Evolutionary conservation across 2,113 vertebrate genomes (phyloP).

Genomic region (Aplodontia rufa): DNA sequence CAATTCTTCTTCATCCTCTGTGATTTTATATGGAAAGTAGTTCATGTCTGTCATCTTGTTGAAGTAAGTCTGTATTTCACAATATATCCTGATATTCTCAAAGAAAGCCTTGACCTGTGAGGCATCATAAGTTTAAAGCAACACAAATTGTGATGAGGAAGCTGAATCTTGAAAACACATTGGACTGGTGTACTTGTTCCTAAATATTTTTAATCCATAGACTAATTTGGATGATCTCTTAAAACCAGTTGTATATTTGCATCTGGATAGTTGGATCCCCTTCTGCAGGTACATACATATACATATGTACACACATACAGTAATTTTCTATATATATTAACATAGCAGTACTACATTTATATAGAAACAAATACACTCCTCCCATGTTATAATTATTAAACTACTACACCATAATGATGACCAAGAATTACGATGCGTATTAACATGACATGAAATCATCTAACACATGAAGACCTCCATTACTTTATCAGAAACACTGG

Average conservation of each 20-base stretch:
- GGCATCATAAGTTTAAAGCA: neutral
- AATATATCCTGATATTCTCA: neutral
- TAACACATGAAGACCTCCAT: neutral
- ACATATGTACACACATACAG: neutral
- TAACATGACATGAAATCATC: neutral
- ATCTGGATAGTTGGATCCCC: neutral
- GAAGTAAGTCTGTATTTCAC: neutral
- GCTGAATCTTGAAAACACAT: neutral
- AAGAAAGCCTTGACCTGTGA: constrained; percentile 30
- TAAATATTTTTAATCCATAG: neutral
- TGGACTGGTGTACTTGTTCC: neutral
- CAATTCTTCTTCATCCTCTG: neutral
- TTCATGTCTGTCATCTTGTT: neutral
- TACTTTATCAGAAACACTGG: too few species aligned
- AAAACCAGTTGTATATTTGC: neutral
- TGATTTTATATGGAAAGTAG: neutral
- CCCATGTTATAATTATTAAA: neutral
- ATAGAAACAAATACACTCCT: neutral
- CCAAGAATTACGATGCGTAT: neutral
- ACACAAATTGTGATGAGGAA: neutral
- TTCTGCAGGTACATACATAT: neutral
- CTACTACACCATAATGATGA: neutral
- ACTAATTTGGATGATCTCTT: neutral
- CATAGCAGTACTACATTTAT: neutral
- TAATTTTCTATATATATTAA: neutral